These are phyloP conservation scores for Zaprionus taronus DNA, from an alignment of 1,140 invertebrate species.

Conservation along the genomic window DNA sequence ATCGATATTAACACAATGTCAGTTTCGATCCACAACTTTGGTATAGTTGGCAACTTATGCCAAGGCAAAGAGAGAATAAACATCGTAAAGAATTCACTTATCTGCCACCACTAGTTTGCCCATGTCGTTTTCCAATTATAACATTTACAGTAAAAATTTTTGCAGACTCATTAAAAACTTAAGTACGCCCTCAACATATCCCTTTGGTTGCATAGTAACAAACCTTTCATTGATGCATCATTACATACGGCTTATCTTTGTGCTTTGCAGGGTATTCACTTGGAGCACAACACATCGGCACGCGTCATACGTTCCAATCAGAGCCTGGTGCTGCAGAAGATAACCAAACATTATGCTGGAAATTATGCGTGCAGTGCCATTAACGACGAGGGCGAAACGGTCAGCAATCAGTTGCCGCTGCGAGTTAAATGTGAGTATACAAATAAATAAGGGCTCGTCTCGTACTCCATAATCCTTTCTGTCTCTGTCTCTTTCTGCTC, in stretches of 20 bases:
- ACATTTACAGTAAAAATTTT: background rate
- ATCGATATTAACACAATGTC: too few relatives aligned
- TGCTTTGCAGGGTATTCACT: slow-evolving; percentile 87
- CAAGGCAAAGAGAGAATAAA: too few relatives aligned
- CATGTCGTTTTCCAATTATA: background rate
- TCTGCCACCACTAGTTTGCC: background rate
- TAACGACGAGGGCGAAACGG: slow-evolving; percentile 92
- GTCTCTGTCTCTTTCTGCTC: background rate
- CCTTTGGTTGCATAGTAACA: background rate
- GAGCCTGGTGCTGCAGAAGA: slow-evolving; percentile 93
- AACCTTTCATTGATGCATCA: background rate
- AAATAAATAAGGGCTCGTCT: background rate
- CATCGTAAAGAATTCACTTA: background rate
- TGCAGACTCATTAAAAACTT: background rate
- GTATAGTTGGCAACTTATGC: too few relatives aligned
- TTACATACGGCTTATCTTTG: background rate
- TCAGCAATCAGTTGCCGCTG: slow-evolving; percentile 90
- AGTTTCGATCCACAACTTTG: too few relatives aligned
- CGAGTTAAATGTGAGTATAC: slow-evolving; percentile 92
- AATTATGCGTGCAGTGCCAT: slow-evolving; percentile 92
- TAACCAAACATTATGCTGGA: slow-evolving; percentile 91
- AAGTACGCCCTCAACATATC: background rate
- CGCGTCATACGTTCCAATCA: slow-evolving; percentile 93
- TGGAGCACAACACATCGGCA: slow-evolving; percentile 91
- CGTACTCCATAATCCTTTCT: slow-evolving; percentile 14